Conservation (phyloP, 2,797 vertebrate genomes). For the Silurus lanzhouensis region DNA sequence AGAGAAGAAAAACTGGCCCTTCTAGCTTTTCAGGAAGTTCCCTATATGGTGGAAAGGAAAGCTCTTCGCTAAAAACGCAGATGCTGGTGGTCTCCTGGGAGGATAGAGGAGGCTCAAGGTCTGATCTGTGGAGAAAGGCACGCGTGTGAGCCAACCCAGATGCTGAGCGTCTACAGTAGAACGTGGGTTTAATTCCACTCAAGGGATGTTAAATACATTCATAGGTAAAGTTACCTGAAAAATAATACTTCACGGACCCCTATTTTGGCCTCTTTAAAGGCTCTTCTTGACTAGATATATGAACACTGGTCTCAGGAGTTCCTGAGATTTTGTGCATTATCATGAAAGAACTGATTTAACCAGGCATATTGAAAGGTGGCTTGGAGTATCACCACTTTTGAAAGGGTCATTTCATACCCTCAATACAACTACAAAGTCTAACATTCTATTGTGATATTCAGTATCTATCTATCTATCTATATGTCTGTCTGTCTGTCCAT, state of each 20-base stretch:
- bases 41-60: slow-evolving; percentile 63
- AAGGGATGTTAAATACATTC: slow-evolving; percentile 45
- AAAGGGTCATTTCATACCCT: not conserved
- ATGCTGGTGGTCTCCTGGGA: slow-evolving; percentile 64
- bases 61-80: slow-evolving; percentile 64
- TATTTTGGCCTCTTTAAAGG: not conserved
- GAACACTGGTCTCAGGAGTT: not conserved
- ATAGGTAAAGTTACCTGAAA: slow-evolving; percentile 39
- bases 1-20: slow-evolving; percentile 47
- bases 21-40: slow-evolving; percentile 77
- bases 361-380: not conserved
- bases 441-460: not conserved
- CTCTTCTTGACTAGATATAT: not conserved
- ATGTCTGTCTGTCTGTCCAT: too few species aligned
- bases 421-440: not conserved
- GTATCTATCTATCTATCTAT: too few species aligned
- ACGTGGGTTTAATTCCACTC: slow-evolving; percentile 33
- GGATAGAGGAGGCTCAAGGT: slow-evolving; percentile 53
- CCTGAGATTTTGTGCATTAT: not conserved
- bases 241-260: slow-evolving; percentile 30
- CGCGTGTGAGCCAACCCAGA: slow-evolving; percentile 48
- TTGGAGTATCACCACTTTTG: not conserved
- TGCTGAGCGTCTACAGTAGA: slow-evolving; percentile 38
- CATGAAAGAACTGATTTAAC: not conserved
- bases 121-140: slow-evolving; percentile 54